These are phyloP conservation scores for Drosophila bipectinata DNA, from an alignment of 1,140 invertebrate species.

Conservation along the genomic window DNA sequence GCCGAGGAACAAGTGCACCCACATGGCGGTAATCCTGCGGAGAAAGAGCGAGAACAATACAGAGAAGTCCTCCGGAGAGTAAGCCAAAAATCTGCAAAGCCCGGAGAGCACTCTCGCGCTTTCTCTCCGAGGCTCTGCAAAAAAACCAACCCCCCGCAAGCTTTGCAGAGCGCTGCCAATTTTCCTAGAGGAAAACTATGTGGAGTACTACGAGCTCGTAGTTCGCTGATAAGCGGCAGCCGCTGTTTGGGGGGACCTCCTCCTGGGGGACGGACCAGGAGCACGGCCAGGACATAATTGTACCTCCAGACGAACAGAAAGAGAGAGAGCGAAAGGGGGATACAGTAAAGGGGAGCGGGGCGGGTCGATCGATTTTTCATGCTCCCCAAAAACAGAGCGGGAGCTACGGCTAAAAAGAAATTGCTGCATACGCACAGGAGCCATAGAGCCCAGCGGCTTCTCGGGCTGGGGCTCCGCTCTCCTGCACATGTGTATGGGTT, in stretches of 20 bases:
- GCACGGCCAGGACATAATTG: slow-evolving; percentile 43
- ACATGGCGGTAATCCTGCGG: slow-evolving; percentile 42
- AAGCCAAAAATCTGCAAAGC: slow-evolving; percentile 54
- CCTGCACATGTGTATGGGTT: slow-evolving; percentile 32
- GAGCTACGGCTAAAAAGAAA: slow-evolving; percentile 60
- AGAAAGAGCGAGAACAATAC: slow-evolving; percentile 18
- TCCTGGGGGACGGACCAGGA: not conserved
- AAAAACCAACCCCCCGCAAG: slow-evolving; percentile 48
- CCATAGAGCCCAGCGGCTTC: slow-evolving; percentile 39
- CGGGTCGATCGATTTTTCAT: slow-evolving; percentile 78
- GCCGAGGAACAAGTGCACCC: slow-evolving; percentile 69
- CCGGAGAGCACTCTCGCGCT: slow-evolving; percentile 1
- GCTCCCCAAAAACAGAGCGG: slow-evolving; percentile 48
- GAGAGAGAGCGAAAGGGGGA: not conserved
- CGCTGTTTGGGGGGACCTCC: slow-evolving; percentile 1
- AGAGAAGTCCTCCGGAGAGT: slow-evolving; percentile 10
- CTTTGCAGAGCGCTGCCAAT: slow-evolving; percentile 72
- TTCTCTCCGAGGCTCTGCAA: slow-evolving; percentile 24
- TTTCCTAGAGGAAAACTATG: slow-evolving; percentile 58
- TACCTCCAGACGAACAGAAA: slow-evolving; percentile 42
- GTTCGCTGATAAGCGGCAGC: slow-evolving; percentile 67
- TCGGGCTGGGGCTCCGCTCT: slow-evolving; percentile 51
- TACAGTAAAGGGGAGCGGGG: not conserved
- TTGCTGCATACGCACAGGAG: slow-evolving; percentile 77
- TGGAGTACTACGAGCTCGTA: slow-evolving; percentile 68